Percentiles rank a stretch among this genome's conserved stretches.
Conservation (phyloP, 2,888 invertebrate species). For the Tiliacea citrago region DNA sequence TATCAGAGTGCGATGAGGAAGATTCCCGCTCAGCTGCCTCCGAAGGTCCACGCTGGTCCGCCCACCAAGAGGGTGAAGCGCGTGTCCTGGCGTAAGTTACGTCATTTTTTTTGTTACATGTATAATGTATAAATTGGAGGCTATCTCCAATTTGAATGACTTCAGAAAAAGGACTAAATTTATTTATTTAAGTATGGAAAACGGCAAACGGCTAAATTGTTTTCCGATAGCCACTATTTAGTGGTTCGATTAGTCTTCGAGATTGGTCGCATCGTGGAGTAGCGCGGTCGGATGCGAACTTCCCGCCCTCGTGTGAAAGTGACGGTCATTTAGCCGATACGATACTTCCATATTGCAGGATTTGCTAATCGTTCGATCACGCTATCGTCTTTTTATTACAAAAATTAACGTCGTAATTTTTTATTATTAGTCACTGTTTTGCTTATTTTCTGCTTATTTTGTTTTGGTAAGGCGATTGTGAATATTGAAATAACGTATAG, state of each 20-base stretch:
- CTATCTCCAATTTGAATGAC: background rate
- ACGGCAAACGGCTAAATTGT: constrained; percentile 5
- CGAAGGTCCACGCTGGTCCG: constrained; percentile 84
- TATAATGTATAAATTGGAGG: background rate
- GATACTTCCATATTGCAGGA: constrained; percentile 21
- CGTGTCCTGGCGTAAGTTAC: constrained; percentile 88
- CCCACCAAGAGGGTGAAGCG: constrained; percentile 85
- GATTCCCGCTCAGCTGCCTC: constrained; percentile 84
- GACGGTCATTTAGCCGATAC: constrained; percentile 39
- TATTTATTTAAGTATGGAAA: constrained; percentile 1
- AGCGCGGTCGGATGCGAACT: constrained; percentile 48
- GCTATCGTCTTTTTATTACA: constrained; percentile 29
- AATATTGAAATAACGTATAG: constrained; percentile 6
- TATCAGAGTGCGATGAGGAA: constrained; percentile 85
- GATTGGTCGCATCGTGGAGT: constrained; percentile 16
- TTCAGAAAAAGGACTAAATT: background rate
- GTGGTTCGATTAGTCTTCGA: constrained; percentile 9
- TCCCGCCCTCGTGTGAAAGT: constrained; percentile 55
- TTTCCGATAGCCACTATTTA: constrained; percentile 22
- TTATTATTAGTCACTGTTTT: constrained; percentile 38
- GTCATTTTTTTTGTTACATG: constrained; percentile 14
- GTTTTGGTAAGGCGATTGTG: constrained; percentile 13
- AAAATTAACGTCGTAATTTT: background rate
- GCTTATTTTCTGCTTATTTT: constrained; percentile 22
- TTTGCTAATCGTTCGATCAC: constrained; percentile 18